These are phyloP conservation scores for Odocoileus virginianus DNA, from an alignment of 2,113 vertebrate genomes.

Conservation along the genomic window DNA sequence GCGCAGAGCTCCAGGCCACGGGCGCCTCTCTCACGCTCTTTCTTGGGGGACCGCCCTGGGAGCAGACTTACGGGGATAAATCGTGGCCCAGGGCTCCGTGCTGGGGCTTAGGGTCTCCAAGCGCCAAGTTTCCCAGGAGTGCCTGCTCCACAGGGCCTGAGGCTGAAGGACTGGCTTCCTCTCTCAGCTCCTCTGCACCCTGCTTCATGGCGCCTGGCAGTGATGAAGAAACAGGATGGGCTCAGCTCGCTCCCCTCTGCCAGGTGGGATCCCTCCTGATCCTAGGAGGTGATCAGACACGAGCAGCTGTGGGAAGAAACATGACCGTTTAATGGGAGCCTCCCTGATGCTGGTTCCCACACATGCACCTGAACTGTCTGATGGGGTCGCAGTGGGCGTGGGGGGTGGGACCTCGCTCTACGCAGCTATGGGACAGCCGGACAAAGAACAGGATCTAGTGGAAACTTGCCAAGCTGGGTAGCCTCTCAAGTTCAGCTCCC, in stretches of 20 bases:
- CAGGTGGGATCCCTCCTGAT: accelerated
- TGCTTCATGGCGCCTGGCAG: background rate
- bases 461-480: background rate
- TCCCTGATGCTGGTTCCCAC: background rate
- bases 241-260: accelerated
- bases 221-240: background rate
- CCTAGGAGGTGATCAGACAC: background rate
- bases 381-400: background rate
- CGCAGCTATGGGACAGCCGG: background rate
- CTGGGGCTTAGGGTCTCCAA: background rate
- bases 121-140: background rate
- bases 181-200: background rate
- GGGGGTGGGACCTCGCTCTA: accelerated
- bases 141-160: too few relatives aligned
- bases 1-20: accelerated
- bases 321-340: background rate
- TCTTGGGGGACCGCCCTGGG: background rate
- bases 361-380: background rate
- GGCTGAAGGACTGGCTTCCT: accelerated
- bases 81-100: background rate
- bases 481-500: background rate
- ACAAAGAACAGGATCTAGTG: background rate
- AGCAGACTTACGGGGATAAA: background rate
- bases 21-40: accelerated
- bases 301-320: background rate